Conservation (phyloP, 2,888 invertebrate species). For the Tiphia femorata region DNA sequence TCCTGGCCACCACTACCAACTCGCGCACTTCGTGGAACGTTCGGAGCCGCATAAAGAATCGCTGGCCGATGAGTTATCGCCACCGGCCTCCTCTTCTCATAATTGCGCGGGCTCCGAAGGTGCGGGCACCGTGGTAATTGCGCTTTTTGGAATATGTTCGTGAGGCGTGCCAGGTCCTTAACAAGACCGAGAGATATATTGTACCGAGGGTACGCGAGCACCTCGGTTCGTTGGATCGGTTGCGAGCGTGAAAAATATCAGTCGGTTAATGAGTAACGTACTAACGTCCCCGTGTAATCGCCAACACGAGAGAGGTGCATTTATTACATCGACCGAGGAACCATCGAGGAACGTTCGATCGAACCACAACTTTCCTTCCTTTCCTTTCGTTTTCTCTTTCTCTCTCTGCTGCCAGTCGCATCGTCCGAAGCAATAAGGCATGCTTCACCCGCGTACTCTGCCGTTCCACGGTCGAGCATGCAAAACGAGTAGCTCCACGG, state of each 20-base stretch:
- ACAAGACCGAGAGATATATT: neutral
- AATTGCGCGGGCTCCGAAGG: constrained; percentile 1
- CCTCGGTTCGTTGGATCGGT: no score
- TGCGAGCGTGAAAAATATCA: neutral
- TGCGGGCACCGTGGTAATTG: neutral
- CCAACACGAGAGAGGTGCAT: neutral
- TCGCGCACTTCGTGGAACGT: neutral
- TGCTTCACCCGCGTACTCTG: no score
- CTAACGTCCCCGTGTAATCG: neutral
- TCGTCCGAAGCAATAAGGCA: no score
- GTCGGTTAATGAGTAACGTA: neutral
- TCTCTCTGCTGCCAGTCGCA: no score
- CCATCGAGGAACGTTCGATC: no score
- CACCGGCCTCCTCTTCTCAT: neutral
- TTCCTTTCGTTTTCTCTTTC: no score
- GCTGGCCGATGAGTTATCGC: neutral
- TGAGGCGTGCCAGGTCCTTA: neutral
- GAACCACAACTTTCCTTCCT: no score
- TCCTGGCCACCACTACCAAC: no score
- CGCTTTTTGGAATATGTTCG: neutral
- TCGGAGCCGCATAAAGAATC: neutral
- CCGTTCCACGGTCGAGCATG: no score
- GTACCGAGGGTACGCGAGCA: no score
- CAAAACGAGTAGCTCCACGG: no score
- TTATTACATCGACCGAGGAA: no score